Conservation (phyloP, 1,140 invertebrate genomes). For the Brachionus plicatilis region DNA sequence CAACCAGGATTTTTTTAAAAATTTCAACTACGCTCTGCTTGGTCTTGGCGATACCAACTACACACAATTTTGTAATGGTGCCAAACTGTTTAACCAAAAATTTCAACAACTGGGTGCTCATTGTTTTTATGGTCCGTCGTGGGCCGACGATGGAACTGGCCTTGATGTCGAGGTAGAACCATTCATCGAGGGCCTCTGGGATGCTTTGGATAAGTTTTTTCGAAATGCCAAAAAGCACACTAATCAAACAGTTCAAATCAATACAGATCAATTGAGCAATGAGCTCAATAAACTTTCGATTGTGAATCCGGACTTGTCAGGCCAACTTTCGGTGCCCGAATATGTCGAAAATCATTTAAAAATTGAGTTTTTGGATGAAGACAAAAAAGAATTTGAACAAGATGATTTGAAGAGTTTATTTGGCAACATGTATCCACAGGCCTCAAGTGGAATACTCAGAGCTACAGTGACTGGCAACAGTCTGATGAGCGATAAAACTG, state of each 20-base stretch:
- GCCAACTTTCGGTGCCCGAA: not conserved
- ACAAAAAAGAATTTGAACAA: not conserved
- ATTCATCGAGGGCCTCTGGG: slow-evolving; percentile 31
- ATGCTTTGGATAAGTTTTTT: slow-evolving; percentile 21
- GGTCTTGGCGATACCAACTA: slow-evolving; percentile 62
- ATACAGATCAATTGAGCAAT: not conserved
- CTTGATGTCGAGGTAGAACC: slow-evolving; percentile 19
- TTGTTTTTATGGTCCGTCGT: slow-evolving; percentile 54
- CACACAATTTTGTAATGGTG: slow-evolving; percentile 60
- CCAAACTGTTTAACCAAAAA: slow-evolving; percentile 54
- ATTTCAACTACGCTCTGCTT: slow-evolving; percentile 57
- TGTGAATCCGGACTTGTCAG: not conserved
- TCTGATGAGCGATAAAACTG: not conserved
- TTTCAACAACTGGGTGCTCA: slow-evolving; percentile 57
- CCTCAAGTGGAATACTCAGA: not conserved
- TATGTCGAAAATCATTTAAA: not conserved
- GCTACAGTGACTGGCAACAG: not conserved
- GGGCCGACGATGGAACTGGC: slow-evolving; percentile 61
- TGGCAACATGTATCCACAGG: not conserved
- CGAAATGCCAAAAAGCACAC: not conserved
- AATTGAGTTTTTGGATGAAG: not conserved
- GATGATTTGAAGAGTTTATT: not conserved
- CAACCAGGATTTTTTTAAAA: slow-evolving; percentile 47
- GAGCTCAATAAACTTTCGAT: not conserved
- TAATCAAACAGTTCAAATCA: not conserved